Conservation (phyloP, 2,888 invertebrate genomes). For the Cistogaster globosa region DNA sequence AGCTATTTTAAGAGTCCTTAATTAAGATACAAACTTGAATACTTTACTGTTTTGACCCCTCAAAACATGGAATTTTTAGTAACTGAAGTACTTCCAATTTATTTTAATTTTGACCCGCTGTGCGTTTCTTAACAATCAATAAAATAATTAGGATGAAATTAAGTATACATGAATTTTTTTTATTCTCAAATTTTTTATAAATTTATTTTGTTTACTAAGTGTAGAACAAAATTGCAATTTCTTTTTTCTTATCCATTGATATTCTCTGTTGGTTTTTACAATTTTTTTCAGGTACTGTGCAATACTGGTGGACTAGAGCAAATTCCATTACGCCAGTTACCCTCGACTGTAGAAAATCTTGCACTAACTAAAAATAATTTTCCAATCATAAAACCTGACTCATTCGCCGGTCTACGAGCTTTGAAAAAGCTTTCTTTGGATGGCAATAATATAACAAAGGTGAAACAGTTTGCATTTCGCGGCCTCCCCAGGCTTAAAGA, state of each 20-base stretch:
- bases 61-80: too few relatives aligned
- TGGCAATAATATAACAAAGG: constrained; percentile 92
- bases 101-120: too few relatives aligned
- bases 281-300: constrained; percentile 89
- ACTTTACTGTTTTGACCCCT: too few relatives aligned
- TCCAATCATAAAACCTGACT: constrained; percentile 90
- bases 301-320: constrained; percentile 92
- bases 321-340: constrained; percentile 90
- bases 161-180: too few relatives aligned
- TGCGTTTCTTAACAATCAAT: too few relatives aligned
- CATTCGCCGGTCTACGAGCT: constrained; percentile 91
- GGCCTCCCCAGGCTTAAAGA: constrained; percentile 90
- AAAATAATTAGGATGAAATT: too few relatives aligned
- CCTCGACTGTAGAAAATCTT: constrained; percentile 91
- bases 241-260: too few relatives aligned
- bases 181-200: too few relatives aligned
- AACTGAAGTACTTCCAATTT: too few relatives aligned
- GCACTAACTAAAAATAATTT: constrained; percentile 94
- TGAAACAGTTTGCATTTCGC: constrained; percentile 93
- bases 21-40: too few relatives aligned
- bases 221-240: not conserved
- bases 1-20: too few relatives aligned
- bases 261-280: not conserved
- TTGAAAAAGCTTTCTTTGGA: constrained; percentile 92
- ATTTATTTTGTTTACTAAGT: too few relatives aligned